Evolutionary conservation across 1,140 invertebrate genomes (phyloP).

Genomic region (Oncopodura yosiiana): DNA sequence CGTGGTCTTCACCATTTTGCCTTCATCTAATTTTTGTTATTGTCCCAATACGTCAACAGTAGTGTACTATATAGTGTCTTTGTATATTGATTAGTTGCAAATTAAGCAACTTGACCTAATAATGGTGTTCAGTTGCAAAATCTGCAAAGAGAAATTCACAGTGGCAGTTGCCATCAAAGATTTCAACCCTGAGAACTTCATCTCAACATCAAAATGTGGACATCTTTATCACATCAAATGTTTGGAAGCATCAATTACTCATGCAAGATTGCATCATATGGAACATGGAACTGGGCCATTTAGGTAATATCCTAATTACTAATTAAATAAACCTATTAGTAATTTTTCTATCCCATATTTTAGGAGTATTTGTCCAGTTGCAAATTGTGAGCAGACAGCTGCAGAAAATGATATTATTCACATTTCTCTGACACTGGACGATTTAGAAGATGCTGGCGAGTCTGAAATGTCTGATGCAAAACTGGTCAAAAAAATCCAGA

Average conservation of each 20-base stretch:
- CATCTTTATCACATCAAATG: constrained; percentile 22
- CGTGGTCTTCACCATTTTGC: too few relatives aligned
- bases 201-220: constrained; percentile 9
- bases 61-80: too few relatives aligned
- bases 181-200: neutral
- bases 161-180: neutral
- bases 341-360: neutral
- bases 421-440: neutral
- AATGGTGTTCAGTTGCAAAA: constrained; percentile 18
- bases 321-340: neutral
- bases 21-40: too few relatives aligned
- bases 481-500: constrained; percentile 11
- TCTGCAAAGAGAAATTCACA: constrained; percentile 13
- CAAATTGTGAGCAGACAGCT: constrained; percentile 2
- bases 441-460: neutral
- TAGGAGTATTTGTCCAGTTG: constrained; percentile 15
- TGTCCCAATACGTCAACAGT: too few relatives aligned
- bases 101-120: too few relatives aligned
- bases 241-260: constrained; percentile 15
- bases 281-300: constrained; percentile 15
- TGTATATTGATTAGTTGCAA: too few relatives aligned
- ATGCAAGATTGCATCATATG: constrained; percentile 15
- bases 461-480: neutral
- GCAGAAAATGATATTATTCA: neutral
- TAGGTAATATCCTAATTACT: neutral